Percentiles rank a stretch among this genome's conserved stretches.
These are phyloP conservation scores for Oreochromis niloticus DNA, from an alignment of 2,113 vertebrate genomes.

Conservation along the genomic window DNA sequence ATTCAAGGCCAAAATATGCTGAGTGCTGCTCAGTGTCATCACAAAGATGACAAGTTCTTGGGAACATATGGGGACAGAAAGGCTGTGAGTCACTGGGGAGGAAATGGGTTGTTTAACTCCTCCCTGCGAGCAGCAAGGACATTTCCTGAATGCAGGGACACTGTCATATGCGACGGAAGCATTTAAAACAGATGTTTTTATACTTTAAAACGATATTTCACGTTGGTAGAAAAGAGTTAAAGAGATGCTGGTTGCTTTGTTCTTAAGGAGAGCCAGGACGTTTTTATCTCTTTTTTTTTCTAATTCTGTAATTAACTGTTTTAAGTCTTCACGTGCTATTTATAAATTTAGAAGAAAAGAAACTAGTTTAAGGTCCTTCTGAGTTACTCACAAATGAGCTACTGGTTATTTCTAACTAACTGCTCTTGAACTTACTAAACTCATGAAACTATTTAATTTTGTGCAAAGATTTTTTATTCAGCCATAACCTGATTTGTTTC, in stretches of 20 bases:
- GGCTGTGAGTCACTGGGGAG: conserved; percentile 41
- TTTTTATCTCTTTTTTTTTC: not conserved
- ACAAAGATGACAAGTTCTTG: conserved; percentile 38
- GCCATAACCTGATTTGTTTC: not conserved
- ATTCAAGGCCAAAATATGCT: not conserved
- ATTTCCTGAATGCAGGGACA: conserved; percentile 45
- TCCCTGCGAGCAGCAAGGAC: conserved; percentile 22
- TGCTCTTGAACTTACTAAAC: not conserved
- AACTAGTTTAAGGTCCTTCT: not conserved
- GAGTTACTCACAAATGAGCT: not conserved
- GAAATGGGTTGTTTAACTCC: conserved; percentile 55
- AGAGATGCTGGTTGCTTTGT: not conserved
- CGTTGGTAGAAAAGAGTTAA: not conserved
- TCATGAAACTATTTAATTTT: not conserved
- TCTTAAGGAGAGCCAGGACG: fast-evolving
- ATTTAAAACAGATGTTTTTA: not conserved
- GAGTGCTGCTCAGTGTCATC: conserved; percentile 43
- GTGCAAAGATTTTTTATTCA: not conserved
- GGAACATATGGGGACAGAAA: conserved; percentile 34
- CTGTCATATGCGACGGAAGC: not conserved
- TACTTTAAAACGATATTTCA: not conserved
- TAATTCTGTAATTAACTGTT: not conserved
- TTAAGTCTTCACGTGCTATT: not conserved
- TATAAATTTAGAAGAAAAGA: not conserved
- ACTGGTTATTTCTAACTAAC: not conserved